A percentile compares a stretch with the other conserved stretches of the same genome.
These are phyloP conservation scores for Eulemur rubriventer DNA, from an alignment of 2,797 vertebrate genomes.

Conservation along the genomic window DNA sequence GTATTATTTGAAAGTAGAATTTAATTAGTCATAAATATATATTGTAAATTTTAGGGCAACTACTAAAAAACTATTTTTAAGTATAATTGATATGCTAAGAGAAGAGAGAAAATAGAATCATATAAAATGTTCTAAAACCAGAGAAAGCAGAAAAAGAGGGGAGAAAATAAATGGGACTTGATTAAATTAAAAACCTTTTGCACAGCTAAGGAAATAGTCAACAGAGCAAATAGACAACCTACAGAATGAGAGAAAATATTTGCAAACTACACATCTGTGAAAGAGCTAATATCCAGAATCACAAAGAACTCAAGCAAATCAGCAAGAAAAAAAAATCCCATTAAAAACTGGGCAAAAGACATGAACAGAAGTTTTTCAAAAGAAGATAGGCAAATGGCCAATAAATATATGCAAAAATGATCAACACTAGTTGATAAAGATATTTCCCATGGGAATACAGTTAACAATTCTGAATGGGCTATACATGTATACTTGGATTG, in stretches of 20 bases:
- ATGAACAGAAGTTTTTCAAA: background rate
- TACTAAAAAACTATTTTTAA: background rate
- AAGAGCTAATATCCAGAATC: no score
- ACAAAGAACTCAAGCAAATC: no score
- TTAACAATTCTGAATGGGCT: background rate
- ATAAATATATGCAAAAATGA: no score
- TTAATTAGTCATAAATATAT: constrained; percentile 26
- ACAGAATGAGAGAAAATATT: no score
- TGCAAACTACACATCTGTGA: no score
- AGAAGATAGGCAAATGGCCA: background rate
- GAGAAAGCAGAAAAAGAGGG: background rate
- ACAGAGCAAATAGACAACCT: no score
- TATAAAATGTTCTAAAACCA: background rate
- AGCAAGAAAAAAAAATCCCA: background rate
- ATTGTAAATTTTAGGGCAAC: background rate
- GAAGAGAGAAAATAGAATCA: background rate
- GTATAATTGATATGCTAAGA: background rate
- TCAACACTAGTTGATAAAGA: background rate
- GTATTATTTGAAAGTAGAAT: background rate
- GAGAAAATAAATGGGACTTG: background rate
- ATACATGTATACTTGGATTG: background rate
- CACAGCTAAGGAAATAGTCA: no score
- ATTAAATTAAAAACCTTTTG: no score
- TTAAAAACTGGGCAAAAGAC: background rate
- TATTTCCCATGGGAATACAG: background rate